phyloP scores from a whole-genome alignment of 2,888 invertebrate genomes.

The Catocala nupta region DNA sequence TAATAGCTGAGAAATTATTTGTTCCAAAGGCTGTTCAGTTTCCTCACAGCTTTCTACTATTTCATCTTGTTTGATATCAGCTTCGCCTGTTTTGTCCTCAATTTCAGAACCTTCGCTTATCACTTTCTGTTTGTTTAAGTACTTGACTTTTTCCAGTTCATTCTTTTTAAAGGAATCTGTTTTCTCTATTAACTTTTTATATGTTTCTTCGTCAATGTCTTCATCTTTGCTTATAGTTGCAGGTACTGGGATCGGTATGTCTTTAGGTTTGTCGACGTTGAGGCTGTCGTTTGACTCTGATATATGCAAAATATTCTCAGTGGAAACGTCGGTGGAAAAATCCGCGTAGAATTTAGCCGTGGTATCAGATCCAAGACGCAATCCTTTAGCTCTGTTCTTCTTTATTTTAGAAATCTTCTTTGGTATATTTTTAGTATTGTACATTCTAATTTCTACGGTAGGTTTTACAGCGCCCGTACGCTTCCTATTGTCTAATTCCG shows the following conservation, averaged over 20 bases:
- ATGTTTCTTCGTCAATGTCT: constrained; percentile 82
- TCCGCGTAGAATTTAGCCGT: constrained; percentile 90
- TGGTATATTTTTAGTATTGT: constrained; percentile 90
- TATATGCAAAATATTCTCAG: constrained; percentile 88
- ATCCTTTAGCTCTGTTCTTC: constrained; percentile 88
- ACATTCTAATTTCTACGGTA: constrained; percentile 87
- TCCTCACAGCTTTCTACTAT: constrained; percentile 71
- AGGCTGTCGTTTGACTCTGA: constrained; percentile 90
- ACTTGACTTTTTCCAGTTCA: constrained; percentile 83
- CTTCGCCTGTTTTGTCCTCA: constrained; percentile 70
- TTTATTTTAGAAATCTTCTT: constrained; percentile 91
- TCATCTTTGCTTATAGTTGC: constrained; percentile 77
- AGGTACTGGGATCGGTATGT: constrained; percentile 53
- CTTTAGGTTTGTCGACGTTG: constrained; percentile 75
- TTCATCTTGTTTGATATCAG: constrained; percentile 56
- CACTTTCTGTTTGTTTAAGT: constrained; percentile 82
- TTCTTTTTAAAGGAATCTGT: constrained; percentile 86
- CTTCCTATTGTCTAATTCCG: constrained; percentile 73
- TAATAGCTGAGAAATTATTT: constrained; percentile 93
- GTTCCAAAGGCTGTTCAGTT: constrained; percentile 89
- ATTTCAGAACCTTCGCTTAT: constrained; percentile 79
- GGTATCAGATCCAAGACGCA: constrained; percentile 80
- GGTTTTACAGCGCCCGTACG: constrained; percentile 59
- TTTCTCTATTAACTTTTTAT: constrained; percentile 82
- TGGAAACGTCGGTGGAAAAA: constrained; percentile 88